Evolutionary conservation across 2,797 vertebrate genomes (phyloP), one percentile per base, ranked within the genome.

Genomic region (Taeniopygia guttata): DNA sequence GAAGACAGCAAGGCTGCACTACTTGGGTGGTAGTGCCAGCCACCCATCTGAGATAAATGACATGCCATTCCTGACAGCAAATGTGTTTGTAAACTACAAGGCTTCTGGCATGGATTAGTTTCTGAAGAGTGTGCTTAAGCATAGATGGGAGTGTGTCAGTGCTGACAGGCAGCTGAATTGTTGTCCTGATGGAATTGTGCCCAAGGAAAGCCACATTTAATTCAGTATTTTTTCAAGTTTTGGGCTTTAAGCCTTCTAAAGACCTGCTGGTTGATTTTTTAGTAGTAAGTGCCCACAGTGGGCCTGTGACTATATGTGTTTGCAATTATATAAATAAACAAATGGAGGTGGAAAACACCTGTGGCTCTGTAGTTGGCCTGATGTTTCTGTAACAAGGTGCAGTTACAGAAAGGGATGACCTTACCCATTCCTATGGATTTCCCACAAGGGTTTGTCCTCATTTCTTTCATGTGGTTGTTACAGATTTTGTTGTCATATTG

Each of bases 331-430:
- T 34, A 40, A 67, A 48, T 55, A 32, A 80, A 54, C 43, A 87
- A 45, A 56, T 29, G 5, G 26, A n/a, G 9, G 13, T 43, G 16
- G 6, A 54, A 58, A 51, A 27, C 3, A 14, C 0, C 1, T 40
- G 43, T 64, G 30, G 2, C 27, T 85, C 13, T 27, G n/a, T 11
- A 22, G 7, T 27, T 90, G 34, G 27, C 26, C 38, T 81, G 16
- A 68, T 13, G 26, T 63, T 30, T 20, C 45, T 72, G 14, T 79
- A 63, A 29, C 4, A 38, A 15, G 7, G 7, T 55, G 27, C 16
- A 68, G 21, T 80, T 78, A 52, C 19, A 56, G 38, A 54, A 64
- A 13, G 6, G 45, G 6, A 10, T 81, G 15, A 58, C 46, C 10
- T 23, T 64, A 17, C 15, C 14, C 14, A 16, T 84, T 83, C 21